Base-by-base conservation (phyloP, 2,113 vertebrate species). In the Paramormyrops kingsleyae region DNA sequence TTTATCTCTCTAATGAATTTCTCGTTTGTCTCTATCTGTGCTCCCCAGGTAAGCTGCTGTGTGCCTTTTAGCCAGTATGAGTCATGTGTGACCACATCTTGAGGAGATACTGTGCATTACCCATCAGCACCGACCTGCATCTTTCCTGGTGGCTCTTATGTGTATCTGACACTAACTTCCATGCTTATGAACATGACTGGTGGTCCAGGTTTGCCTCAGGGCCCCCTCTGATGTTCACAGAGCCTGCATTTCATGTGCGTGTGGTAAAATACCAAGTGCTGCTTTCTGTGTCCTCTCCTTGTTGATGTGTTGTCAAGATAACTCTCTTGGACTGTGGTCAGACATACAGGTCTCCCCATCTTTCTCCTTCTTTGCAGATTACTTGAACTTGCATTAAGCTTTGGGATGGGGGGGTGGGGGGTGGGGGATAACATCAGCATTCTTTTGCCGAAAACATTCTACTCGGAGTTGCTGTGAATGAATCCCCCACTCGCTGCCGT, bases 1-100 rank as follows among this genome's bases (percentile, higher is more conserved):
- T 52, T 87, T 53, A 52, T 87, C 85, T 52, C 49, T 27, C 5
- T 87, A 56, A 87, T 87, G 85, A 87, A 31, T 87, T 87, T 87
- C 85, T 87, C 50, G 9, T 53, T 87, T 84, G 80, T 47, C 80
- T 84, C 35, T 84, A 5, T 42, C 80, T 84, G 17, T 10, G 42
- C 21, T 35, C 85, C 27, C 50, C 85, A 52, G 85, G 50, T 50
- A 50, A 44, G 19, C 80, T 84, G 80, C 80, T 47, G 21, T 84
- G 80, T 35, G 85, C 50, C 50, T 27, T 87, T 87, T 87, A 87
- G 31, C 85, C 62, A 66, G 24, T 27, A 87, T 87, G n/a, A 87
- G 49, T 46, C 80, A 47, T 83, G 49, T 53, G 15, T 31, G 13
- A 31, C 47, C 10, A 49, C 85, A 21, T 15, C 49, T 87, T 87